Percentiles rank a stretch among this genome's conserved stretches.
phyloP scores from a whole-genome alignment of 1,140 invertebrate species.

The Venturia canescens region DNA sequence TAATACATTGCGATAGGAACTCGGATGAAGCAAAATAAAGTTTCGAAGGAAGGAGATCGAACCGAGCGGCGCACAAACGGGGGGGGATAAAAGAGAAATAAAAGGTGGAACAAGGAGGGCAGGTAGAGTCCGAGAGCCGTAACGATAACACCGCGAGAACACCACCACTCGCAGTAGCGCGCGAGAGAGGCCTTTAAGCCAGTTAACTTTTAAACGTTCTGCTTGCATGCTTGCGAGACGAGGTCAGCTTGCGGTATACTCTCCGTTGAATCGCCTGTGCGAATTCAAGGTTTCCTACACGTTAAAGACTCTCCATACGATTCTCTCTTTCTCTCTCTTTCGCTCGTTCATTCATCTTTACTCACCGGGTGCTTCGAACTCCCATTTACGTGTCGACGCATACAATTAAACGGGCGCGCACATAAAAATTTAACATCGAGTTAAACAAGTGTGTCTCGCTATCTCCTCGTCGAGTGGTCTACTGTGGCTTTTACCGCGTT shows the following conservation, averaged over 20 bases:
- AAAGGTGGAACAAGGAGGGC: constrained; percentile 49
- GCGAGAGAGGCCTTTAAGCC: constrained; percentile 35
- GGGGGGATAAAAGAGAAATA: constrained; percentile 23
- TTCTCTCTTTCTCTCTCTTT: constrained; percentile 26
- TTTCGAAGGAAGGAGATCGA: background rate
- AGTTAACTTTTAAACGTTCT: constrained; percentile 62
- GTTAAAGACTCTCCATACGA: constrained; percentile 17
- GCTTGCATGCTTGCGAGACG: constrained; percentile 61
- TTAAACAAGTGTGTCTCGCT: background rate
- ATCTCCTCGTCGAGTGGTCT: constrained; percentile 24
- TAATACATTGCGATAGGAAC: constrained; percentile 8
- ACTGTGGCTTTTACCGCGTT: constrained; percentile 22
- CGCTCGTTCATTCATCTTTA: constrained; percentile 43
- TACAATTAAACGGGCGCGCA: background rate
- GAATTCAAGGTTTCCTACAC: constrained; percentile 58
- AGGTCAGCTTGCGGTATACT: constrained; percentile 54
- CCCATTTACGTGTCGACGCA: constrained; percentile 1
- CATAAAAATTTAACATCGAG: constrained; percentile 14
- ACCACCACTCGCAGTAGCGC: constrained; percentile 34
- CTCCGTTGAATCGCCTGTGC: constrained; percentile 52
- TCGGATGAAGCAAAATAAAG: background rate
- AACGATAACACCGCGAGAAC: constrained; percentile 45
- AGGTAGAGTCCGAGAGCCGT: constrained; percentile 45
- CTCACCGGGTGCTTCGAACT: constrained; percentile 38
- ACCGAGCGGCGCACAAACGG: background rate